phyloP scores from a whole-genome alignment of 2,113 vertebrate species.

The Scalopus aquaticus region DNA sequence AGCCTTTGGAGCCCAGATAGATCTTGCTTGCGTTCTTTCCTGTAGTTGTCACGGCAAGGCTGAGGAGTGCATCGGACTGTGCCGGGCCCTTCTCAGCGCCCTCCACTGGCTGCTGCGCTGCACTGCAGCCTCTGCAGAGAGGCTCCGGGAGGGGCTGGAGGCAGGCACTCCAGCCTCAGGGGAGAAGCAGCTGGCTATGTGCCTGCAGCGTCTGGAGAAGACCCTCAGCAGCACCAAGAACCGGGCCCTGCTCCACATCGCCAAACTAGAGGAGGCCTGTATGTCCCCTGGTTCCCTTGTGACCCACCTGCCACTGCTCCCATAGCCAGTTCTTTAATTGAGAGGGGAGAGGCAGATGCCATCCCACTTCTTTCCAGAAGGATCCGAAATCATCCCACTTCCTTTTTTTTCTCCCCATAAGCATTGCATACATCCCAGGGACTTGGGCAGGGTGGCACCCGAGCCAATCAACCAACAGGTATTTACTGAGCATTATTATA shows the following conservation, averaged over 20 bases:
- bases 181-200: slow-evolving; percentile 91
- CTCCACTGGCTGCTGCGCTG: slow-evolving; percentile 96
- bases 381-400: slow-evolving; percentile 75
- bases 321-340: slow-evolving; percentile 48
- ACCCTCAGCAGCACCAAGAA: slow-evolving; percentile 93
- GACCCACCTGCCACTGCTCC: slow-evolving; percentile 37
- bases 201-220: slow-evolving; percentile 90
- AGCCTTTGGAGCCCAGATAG: slow-evolving; percentile 38
- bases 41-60: slow-evolving; percentile 96
- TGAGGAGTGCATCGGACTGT: slow-evolving; percentile 96
- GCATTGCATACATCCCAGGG: slow-evolving; percentile 77
- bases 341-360: slow-evolving; percentile 74
- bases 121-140: slow-evolving; percentile 91
- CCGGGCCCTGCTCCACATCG: slow-evolving; percentile 96
- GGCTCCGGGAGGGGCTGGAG: slow-evolving; percentile 88
- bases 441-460: slow-evolving; percentile 78
- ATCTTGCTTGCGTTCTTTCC: slow-evolving; percentile 5
- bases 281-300: slow-evolving; percentile 66
- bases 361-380: slow-evolving; percentile 67
- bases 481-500: slow-evolving; percentile 73
- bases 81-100: slow-evolving; percentile 92
- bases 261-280: slow-evolving; percentile 95
- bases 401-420: slow-evolving; percentile 78
- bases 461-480: slow-evolving; percentile 78
- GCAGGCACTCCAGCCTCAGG: slow-evolving; percentile 61